These are phyloP conservation scores for Cephonodes hylas DNA, from an alignment of 2,888 invertebrate genomes.

Conservation along the genomic window DNA sequence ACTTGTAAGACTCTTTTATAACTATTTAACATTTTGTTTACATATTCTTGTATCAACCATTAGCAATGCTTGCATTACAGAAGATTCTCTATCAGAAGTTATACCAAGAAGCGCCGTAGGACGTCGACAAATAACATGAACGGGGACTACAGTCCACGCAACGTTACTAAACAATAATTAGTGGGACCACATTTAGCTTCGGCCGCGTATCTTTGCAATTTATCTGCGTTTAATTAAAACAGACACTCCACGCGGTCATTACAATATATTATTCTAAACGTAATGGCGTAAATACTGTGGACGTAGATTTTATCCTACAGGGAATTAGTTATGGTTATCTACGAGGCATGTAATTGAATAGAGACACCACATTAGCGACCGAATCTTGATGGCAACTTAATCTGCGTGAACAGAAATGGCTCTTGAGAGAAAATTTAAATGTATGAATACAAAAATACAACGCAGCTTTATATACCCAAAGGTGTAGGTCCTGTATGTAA, in stretches of 20 bases:
- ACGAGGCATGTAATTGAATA: background rate
- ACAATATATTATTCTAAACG: constrained; percentile 1
- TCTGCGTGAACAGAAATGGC: too few species aligned
- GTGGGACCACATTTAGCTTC: constrained; percentile 12
- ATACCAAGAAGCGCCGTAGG: background rate
- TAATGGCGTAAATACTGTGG: constrained; percentile 1
- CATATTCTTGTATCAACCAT: background rate
- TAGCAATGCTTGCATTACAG: background rate
- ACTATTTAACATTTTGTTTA: too few species aligned
- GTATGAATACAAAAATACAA: too few species aligned
- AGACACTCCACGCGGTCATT: constrained; percentile 4
- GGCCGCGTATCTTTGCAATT: constrained; percentile 19
- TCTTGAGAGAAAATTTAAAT: too few species aligned
- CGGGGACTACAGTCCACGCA: background rate
- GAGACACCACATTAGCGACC: too few species aligned
- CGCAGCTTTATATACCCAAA: too few species aligned
- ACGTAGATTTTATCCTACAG: background rate
- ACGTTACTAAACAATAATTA: constrained; percentile 27
- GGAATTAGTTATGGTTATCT: background rate
- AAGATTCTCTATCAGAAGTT: background rate
- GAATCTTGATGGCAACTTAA: too few species aligned
- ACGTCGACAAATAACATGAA: background rate
- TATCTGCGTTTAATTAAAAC: constrained; percentile 22
- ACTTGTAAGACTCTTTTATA: too few species aligned
- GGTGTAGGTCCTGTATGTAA: too few species aligned